Conservation (phyloP, 1,140 invertebrate genomes). For the Scaptodrosophila lebanonensis region DNA sequence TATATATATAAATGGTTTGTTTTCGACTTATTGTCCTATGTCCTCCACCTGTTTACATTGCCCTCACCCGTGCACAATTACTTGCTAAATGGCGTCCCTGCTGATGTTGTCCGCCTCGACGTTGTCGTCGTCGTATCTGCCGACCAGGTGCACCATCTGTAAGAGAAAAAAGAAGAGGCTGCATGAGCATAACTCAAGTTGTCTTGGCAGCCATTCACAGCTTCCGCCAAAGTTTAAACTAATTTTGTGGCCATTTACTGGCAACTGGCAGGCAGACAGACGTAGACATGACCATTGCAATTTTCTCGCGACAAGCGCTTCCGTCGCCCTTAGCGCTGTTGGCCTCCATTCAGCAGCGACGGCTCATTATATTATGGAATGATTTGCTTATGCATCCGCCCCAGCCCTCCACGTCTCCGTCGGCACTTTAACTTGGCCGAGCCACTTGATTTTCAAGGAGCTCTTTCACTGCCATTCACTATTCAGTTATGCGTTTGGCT, state of each 20-base stretch:
- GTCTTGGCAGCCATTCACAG: conserved; percentile 19
- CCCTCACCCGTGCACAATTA: conserved; percentile 8
- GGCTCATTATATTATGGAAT: conserved; percentile 61
- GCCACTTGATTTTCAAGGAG: conserved; percentile 55
- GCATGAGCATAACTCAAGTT: conserved; percentile 8
- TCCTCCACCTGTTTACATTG: conserved; percentile 39
- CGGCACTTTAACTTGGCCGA: conserved; percentile 6
- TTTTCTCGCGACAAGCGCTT: conserved; percentile 57
- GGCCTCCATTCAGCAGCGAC: background rate
- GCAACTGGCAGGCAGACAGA: conserved; percentile 20
- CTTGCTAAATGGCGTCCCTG: conserved; percentile 12
- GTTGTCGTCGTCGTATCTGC: background rate
- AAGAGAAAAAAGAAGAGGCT: conserved; percentile 33
- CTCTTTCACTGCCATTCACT: conserved; percentile 8
- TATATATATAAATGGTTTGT: conserved; percentile 32
- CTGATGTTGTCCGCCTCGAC: conserved; percentile 29
- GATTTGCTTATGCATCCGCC: conserved; percentile 44
- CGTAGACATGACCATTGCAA: conserved; percentile 41
- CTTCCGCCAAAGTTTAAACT: conserved; percentile 70
- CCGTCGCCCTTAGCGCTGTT: conserved; percentile 16
- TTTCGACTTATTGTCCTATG: conserved; percentile 43
- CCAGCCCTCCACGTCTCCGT: no score
- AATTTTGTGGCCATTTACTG: conserved; percentile 69
- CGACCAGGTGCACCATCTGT: conserved; percentile 56
- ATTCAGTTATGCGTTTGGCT: background rate